Conservation (phyloP, 2,888 invertebrate genomes). For the Trissonchulus sp. region DNA sequence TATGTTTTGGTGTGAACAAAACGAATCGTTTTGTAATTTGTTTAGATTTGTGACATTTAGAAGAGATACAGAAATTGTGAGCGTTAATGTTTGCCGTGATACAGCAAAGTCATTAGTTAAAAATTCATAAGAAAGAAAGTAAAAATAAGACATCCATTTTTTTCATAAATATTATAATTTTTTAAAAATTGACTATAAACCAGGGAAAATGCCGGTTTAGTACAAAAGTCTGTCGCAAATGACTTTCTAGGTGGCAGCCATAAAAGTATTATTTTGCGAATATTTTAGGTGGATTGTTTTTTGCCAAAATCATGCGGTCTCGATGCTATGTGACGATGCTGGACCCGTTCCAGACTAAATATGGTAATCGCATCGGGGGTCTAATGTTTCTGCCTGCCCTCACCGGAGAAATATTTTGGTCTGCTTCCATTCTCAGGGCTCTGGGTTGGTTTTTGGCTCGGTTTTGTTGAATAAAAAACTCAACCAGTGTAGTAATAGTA, state of each 20-base stretch:
- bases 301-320: constrained; percentile 93
- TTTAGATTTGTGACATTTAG: not conserved
- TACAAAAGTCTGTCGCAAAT: too few relatives aligned
- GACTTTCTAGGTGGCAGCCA: not conserved
- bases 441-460: too few relatives aligned
- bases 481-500: too few relatives aligned
- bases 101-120: too few relatives aligned
- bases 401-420: constrained; percentile 98
- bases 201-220: too few relatives aligned
- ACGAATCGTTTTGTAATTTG: too few relatives aligned
- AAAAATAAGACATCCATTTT: not conserved
- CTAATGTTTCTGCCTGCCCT: constrained; percentile 89
- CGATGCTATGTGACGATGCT: constrained; percentile 98
- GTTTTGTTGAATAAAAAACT: too few relatives aligned
- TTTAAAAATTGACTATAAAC: too few relatives aligned
- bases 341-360: constrained; percentile 91
- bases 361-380: constrained; percentile 95
- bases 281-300: constrained; percentile 79
- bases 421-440: constrained; percentile 92
- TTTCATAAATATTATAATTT: not conserved
- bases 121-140: not conserved
- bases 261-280: constrained; percentile 26
- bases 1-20: too few relatives aligned
- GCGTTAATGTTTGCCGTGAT: too few relatives aligned
- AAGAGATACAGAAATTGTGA: too few relatives aligned